These are phyloP conservation scores for Odocoileus virginianus DNA, from an alignment of 2,113 vertebrate species.

Conservation along the genomic window DNA sequence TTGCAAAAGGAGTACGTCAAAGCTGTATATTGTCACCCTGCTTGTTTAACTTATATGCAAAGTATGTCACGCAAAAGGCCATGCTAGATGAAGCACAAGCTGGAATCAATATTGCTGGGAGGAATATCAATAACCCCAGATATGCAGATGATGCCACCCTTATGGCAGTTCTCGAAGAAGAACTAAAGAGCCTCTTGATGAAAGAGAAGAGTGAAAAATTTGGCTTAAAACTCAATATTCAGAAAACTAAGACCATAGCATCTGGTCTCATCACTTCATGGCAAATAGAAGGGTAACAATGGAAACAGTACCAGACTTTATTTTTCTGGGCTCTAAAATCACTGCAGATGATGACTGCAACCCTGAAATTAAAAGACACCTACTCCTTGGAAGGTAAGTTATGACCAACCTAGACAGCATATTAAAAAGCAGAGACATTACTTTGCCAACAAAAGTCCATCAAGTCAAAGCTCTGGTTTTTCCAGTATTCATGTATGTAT, in stretches of 20 bases:
- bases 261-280: neutral
- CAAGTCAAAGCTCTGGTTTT: neutral
- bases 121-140: neutral
- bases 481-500: neutral
- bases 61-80: neutral
- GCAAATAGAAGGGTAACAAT: neutral
- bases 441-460: neutral
- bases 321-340: neutral
- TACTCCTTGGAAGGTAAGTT: neutral
- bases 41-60: neutral
- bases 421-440: neutral
- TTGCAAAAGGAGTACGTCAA: neutral
- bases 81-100: neutral
- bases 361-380: fast-evolving
- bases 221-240: neutral
- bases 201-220: neutral
- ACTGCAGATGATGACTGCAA: neutral
- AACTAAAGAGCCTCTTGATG: neutral
- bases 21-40: neutral
- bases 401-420: neutral
- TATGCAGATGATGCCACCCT: neutral
- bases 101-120: fast-evolving
- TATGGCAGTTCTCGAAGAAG: neutral
- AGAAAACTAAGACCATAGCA: neutral
- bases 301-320: neutral